phyloP scores from a whole-genome alignment of 2,113 vertebrate species.

The Seriola quinqueradiata region DNA sequence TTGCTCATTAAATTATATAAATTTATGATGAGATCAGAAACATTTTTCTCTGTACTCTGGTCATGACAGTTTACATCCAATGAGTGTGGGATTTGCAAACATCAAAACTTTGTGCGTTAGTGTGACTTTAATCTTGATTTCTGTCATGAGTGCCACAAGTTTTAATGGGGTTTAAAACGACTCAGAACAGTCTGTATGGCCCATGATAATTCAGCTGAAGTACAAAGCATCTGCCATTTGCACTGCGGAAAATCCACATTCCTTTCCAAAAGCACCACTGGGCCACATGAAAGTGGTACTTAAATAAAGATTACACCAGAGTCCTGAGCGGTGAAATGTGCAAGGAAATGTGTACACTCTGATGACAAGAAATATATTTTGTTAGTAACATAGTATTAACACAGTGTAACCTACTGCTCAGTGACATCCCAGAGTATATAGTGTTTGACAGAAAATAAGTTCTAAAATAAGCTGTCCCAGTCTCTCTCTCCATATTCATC shows the following conservation, averaged over 20 bases:
- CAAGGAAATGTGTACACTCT: background rate
- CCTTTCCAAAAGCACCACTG: conserved; percentile 25
- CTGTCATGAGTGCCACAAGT: background rate
- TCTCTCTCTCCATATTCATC: background rate
- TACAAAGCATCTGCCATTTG: conserved; percentile 28
- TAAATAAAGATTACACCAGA: conserved; percentile 41
- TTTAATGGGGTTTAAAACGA: conserved; percentile 32
- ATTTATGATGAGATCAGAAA: conserved; percentile 39
- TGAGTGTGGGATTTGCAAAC: background rate
- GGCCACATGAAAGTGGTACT: conserved; percentile 38
- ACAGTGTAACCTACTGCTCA: background rate
- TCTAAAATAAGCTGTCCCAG: background rate
- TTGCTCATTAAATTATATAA: conserved; percentile 62
- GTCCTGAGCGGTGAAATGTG: conserved; percentile 28
- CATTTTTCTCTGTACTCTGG: conserved; percentile 17
- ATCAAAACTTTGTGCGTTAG: background rate
- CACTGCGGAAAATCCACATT: conserved; percentile 15
- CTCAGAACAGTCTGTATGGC: background rate
- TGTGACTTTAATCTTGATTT: conserved; percentile 26
- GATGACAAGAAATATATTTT: conserved; percentile 31
- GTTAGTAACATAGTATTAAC: background rate
- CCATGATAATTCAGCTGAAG: conserved; percentile 14
- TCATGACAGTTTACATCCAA: conserved; percentile 21
- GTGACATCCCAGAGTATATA: background rate
- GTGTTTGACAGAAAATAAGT: background rate